Conservation (phyloP, 2,797 vertebrate genomes). For the Rhinoraja longicauda region DNA sequence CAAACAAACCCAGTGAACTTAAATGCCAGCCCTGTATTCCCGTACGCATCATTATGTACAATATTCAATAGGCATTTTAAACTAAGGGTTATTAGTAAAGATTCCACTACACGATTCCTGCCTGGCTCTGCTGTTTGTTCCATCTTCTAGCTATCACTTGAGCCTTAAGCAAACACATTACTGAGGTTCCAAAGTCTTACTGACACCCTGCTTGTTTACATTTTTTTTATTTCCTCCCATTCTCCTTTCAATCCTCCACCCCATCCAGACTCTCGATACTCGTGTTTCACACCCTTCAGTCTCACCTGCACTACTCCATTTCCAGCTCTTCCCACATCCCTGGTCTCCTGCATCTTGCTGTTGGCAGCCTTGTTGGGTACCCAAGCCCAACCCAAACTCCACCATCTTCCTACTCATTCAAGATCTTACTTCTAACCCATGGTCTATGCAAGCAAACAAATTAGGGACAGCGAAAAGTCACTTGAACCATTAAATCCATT, state of each 20-base stretch:
- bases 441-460: no score
- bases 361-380: not conserved
- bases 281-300: not conserved
- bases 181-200: not conserved
- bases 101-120: conserved; percentile 62
- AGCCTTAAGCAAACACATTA: conserved; percentile 47
- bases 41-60: conserved; percentile 53
- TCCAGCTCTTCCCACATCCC: not conserved
- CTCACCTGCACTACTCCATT: not conserved
- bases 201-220: conserved; percentile 43
- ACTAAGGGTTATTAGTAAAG: conserved; percentile 61
- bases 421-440: no score
- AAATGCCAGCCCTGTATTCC: conserved; percentile 20
- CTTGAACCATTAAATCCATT: no score
- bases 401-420: not conserved
- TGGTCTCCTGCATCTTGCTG: no score
- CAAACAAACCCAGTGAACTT: conserved; percentile 9
- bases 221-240: conserved; percentile 43
- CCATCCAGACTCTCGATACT: not conserved
- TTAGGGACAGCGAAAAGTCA: no score
- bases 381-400: not conserved
- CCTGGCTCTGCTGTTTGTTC: conserved; percentile 64
- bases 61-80: conserved; percentile 57
- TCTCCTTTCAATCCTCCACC: not conserved
- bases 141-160: conserved; percentile 51